Base-by-base conservation (phyloP, 2,797 vertebrate species). In the Morus bassanus region DNA sequence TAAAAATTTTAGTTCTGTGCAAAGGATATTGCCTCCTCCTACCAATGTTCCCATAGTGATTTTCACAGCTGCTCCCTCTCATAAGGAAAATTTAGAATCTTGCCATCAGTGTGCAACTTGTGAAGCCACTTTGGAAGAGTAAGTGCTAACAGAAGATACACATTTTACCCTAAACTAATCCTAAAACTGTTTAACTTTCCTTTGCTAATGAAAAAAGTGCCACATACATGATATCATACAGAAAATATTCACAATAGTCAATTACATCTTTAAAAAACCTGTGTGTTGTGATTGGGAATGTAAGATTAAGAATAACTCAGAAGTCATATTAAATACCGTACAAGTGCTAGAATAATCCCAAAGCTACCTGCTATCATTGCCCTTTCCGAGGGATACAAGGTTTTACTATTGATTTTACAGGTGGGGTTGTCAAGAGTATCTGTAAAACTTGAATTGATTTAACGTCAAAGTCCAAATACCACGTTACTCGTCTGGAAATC, bases 401-500 rank as follows among this genome's bases (percentile, higher is more conserved):
- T 91, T 97, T 97, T 93, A 41, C 18, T 96, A 98, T 97, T 97
- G 97, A 98, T 97, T 97, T 95, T 96, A 94, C 1, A 4, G 61
- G 88, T 80, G 74, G 68, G 30, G 90, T 82, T 91, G 83, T 67
- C 79, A 94, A 80, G 81, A 97, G 84, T 96, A 91, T 95, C 97
- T 97, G 63, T 96, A 96, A 98, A 96, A 89, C 95, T 93, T 65
- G 51, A 96, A 98, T 98, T 94, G 98, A 98, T 98, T 98, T 97
- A 91, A 94, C 85, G 96, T 98, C 97, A 96, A 96, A 97, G 48
- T 96, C 81, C 91, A 98, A 98, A 98, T 98, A 96, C 85, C 97
- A 95, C 86, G 82, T 97, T 96, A 97, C 85, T 96, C 59, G 88
- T 96, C 91, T 93, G 59, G 84, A 98, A 98, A 97, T 88, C 95